Percentiles rank a stretch among this genome's conserved stretches.
phyloP scores from a whole-genome alignment of 1,140 invertebrate species.

The Hycleus cichorii region DNA sequence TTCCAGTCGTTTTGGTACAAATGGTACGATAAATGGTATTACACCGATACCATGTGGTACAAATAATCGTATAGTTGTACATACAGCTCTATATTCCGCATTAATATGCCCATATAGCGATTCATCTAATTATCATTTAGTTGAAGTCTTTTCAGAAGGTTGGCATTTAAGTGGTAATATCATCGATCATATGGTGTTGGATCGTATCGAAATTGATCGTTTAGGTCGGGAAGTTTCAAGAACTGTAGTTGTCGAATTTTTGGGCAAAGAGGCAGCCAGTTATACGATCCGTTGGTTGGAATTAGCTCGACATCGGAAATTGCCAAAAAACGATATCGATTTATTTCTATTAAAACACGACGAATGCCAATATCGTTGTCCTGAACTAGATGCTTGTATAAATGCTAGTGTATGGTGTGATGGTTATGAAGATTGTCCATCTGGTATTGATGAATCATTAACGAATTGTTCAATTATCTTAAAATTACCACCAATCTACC shows the following conservation, averaged over 20 bases:
- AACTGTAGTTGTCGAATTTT: slow-evolving; percentile 68
- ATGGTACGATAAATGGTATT: slow-evolving; percentile 25
- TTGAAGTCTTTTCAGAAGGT: slow-evolving; percentile 77
- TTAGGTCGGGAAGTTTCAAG: slow-evolving; percentile 54
- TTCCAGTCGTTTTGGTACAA: slow-evolving; percentile 46
- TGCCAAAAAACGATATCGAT: slow-evolving; percentile 38
- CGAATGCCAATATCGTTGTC: slow-evolving; percentile 72
- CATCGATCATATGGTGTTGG: slow-evolving; percentile 40
- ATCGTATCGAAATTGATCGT: slow-evolving; percentile 49
- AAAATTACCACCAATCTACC: slow-evolving; percentile 63
- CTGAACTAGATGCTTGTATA: slow-evolving; percentile 81
- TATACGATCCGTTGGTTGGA: slow-evolving; percentile 80
- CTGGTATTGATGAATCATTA: slow-evolving; percentile 77
- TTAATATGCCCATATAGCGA: slow-evolving; percentile 62
- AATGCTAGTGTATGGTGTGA: slow-evolving; percentile 85
- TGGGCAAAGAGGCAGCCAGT: slow-evolving; percentile 62
- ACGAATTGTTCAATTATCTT: slow-evolving; percentile 69
- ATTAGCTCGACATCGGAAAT: slow-evolving; percentile 51
- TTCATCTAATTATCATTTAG: slow-evolving; percentile 51
- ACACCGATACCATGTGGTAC: slow-evolving; percentile 53
- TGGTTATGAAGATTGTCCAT: slow-evolving; percentile 75
- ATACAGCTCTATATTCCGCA: slow-evolving; percentile 57
- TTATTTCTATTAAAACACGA: slow-evolving; percentile 51
- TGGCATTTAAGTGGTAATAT: slow-evolving; percentile 47
- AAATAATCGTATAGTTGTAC: slow-evolving; percentile 62